These are phyloP conservation scores for Magallana nippona DNA, from an alignment of 2,888 invertebrate genomes.

Conservation along the genomic window DNA sequence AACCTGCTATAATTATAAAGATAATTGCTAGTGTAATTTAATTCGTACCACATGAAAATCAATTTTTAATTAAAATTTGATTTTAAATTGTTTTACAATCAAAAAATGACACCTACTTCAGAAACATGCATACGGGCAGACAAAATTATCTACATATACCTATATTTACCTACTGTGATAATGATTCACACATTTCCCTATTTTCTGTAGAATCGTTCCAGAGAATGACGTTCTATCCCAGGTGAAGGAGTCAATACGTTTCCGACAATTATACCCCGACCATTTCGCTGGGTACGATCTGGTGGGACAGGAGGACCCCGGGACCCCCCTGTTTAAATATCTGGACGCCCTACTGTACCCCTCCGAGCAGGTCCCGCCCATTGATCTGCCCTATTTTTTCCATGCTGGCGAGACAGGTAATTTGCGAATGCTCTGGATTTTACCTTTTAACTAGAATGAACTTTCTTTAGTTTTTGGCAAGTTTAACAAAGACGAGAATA, in stretches of 20 bases:
- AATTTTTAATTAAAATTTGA: no score
- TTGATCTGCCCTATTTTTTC: conserved; percentile 76
- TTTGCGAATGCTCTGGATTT: background rate
- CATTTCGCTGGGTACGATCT: conserved; percentile 75
- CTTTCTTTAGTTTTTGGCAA: no score
- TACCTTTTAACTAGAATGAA: no score
- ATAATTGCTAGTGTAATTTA: no score
- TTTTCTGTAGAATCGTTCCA: conserved; percentile 17
- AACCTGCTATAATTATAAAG: no score
- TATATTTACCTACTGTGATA: no score
- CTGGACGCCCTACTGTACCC: conserved; percentile 71
- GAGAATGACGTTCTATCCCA: conserved; percentile 53
- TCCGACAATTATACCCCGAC: conserved; percentile 67
- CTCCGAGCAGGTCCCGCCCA: conserved; percentile 62
- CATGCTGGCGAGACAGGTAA: conserved; percentile 79
- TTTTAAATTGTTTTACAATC: no score
- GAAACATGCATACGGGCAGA: no score
- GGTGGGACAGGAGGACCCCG: conserved; percentile 75
- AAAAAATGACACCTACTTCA: no score
- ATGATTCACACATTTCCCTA: background rate
- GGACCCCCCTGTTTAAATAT: conserved; percentile 69
- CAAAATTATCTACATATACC: no score
- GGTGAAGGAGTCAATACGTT: conserved; percentile 59
- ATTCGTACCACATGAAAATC: no score
- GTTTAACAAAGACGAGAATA: no score